Conservation (phyloP, 2,888 invertebrate species). For the Petrophora chlorosata region DNA sequence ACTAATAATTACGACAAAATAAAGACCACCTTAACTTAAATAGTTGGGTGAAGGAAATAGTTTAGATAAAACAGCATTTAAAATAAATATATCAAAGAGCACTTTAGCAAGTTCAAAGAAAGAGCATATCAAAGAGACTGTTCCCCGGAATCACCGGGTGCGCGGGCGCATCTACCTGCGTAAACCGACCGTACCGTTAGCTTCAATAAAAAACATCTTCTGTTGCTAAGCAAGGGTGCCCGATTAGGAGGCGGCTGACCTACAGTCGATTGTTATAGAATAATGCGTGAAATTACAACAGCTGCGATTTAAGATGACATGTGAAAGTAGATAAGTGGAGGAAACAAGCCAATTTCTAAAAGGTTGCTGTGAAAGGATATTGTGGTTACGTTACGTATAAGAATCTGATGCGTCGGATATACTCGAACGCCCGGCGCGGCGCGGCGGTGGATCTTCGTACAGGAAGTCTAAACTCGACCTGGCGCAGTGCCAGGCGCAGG, state of each 20-base stretch:
- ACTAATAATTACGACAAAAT: conserved; percentile 16
- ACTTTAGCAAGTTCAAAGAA: conserved; percentile 50
- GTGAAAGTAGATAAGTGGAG: conserved; percentile 45
- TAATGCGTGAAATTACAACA: conserved; percentile 59
- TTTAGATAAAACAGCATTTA: conserved; percentile 26
- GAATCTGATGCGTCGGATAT: conserved; percentile 10
- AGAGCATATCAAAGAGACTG: conserved; percentile 51
- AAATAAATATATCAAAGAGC: conserved; percentile 28
- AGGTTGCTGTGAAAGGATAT: conserved; percentile 16
- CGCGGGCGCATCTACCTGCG: conserved; percentile 63
- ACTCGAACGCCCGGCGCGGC: conserved; percentile 21
- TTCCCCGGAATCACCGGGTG: conserved; percentile 44
- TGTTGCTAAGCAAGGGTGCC: conserved; percentile 58
- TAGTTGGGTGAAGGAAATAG: conserved; percentile 11
- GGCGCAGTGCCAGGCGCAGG: conserved; percentile 31
- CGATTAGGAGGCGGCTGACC: conserved; percentile 55
- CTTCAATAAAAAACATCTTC: conserved; percentile 47
- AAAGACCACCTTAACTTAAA: conserved; percentile 7
- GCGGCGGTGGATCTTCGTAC: conserved; percentile 21
- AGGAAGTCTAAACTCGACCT: conserved; percentile 34
- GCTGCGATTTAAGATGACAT: conserved; percentile 54
- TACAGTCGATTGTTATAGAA: conserved; percentile 44
- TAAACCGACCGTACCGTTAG: conserved; percentile 56
- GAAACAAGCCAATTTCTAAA: conserved; percentile 31
- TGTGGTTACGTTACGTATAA: conserved; percentile 12